Percentiles rank a stretch among this genome's conserved stretches.
phyloP scores from a whole-genome alignment of 2,113 vertebrate species.

The Thermophis baileyi region DNA sequence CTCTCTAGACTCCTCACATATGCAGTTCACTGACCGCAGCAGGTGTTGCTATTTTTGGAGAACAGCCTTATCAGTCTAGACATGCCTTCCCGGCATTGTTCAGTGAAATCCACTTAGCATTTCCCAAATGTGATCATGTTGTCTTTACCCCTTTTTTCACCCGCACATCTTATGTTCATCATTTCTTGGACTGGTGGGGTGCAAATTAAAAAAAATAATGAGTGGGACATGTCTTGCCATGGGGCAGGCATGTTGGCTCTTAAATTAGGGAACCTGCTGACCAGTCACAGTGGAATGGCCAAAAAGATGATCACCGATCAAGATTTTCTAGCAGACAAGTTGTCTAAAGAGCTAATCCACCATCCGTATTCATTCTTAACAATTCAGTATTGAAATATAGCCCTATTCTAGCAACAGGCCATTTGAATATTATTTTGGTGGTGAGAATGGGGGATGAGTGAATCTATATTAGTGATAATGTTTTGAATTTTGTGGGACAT shows the following conservation, averaged over 20 bases:
- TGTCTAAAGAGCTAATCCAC: constrained; percentile 9
- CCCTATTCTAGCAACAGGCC: background rate
- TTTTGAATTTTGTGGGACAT: background rate
- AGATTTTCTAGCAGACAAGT: background rate
- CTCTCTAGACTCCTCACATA: background rate
- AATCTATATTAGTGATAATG: constrained; percentile 13
- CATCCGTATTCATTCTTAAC: background rate
- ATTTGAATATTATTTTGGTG: constrained; percentile 18
- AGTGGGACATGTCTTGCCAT: fast-evolving
- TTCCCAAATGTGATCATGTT: constrained; percentile 4
- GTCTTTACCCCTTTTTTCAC: background rate
- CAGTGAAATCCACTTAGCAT: constrained; percentile 5
- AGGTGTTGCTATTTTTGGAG: constrained; percentile 12
- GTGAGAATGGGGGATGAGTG: background rate
- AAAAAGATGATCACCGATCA: constrained; percentile 14
- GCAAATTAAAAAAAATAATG: constrained; percentile 6
- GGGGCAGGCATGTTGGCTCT: background rate
- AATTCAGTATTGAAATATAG: background rate
- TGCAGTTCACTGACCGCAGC: constrained; percentile 7
- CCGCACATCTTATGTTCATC: background rate
- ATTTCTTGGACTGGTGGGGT: constrained; percentile 25
- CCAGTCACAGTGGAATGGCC: background rate
- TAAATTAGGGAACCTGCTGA: constrained; percentile 7
- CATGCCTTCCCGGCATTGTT: constrained; percentile 15
- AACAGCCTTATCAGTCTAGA: constrained; percentile 11